Conservation (phyloP, 2,113 vertebrate genomes). For the Scophthalmus maximus region DNA sequence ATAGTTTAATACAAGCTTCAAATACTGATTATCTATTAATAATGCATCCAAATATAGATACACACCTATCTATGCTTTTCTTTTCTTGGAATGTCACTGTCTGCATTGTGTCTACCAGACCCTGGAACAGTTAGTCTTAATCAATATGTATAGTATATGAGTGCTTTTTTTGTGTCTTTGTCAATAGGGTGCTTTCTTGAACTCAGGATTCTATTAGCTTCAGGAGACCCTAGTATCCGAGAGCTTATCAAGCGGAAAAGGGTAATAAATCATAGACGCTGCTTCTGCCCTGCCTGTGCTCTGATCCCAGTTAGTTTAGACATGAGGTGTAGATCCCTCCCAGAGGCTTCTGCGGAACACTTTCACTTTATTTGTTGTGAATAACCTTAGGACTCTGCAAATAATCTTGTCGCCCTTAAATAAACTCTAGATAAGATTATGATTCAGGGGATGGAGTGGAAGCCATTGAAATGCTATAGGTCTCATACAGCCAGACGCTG, state of each 20-base stretch:
- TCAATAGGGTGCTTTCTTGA: background rate
- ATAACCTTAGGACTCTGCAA: conserved; percentile 29
- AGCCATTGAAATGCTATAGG: conserved; percentile 38
- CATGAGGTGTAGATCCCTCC: conserved; percentile 8
- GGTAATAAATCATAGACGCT: conserved; percentile 51
- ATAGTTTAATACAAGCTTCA: background rate
- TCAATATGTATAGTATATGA: background rate
- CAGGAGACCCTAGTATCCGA: too few relatives aligned
- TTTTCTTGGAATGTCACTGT: conserved; percentile 26
- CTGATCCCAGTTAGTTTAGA: conserved; percentile 20
- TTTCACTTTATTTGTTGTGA: conserved; percentile 9
- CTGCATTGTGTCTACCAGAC: background rate
- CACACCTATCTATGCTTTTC: background rate
- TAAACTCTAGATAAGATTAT: conserved; percentile 41
- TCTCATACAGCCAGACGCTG: conserved; percentile 16
- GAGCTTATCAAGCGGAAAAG: too few relatives aligned
- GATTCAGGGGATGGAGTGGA: conserved; percentile 21
- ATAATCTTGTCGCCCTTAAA: conserved; percentile 40
- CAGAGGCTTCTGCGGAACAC: background rate
- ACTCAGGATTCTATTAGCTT: conserved; percentile 17
- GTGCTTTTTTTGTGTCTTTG: background rate
- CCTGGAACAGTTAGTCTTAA: background rate
- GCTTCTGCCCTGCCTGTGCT: too few relatives aligned
- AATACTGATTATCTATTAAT: conserved; percentile 39
- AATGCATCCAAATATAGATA: conserved; percentile 48